Conservation (phyloP, 1,140 invertebrate genomes). For the Drosophila funebris region DNA sequence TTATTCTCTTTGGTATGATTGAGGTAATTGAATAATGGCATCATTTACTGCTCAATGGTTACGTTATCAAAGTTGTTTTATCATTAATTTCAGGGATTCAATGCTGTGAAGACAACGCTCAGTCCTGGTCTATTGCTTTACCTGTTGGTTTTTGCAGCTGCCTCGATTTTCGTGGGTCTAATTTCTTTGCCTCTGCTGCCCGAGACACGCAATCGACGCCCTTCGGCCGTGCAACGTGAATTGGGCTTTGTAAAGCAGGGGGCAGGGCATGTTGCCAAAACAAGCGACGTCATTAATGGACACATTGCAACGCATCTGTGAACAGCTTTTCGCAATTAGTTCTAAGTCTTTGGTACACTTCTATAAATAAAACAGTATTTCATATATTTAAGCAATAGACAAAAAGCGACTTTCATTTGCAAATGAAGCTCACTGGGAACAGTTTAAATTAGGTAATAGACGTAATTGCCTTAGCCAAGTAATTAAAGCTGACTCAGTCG, state of each 20-base stretch:
- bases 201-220: constrained; percentile 60
- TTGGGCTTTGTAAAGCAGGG: constrained; percentile 54
- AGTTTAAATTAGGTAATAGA: background rate
- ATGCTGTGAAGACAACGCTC: constrained; percentile 52
- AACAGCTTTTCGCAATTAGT: constrained; percentile 13
- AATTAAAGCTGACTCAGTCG: background rate
- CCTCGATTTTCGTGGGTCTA: constrained; percentile 58
- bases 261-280: constrained; percentile 51
- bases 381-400: background rate
- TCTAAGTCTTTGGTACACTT: background rate
- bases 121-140: constrained; percentile 50
- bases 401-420: background rate
- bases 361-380: too few relatives aligned
- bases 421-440: background rate
- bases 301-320: constrained; percentile 57
- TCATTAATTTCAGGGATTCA: constrained; percentile 49
- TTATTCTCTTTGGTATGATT: constrained; percentile 71
- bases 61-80: background rate
- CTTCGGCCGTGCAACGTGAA: constrained; percentile 57
- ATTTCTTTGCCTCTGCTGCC: constrained; percentile 62
- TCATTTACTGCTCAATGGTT: too few relatives aligned
- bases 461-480: background rate
- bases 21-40: constrained; percentile 41
- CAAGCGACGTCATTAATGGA: constrained; percentile 41
- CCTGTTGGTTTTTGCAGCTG: constrained; percentile 67